A percentile compares a stretch with the other conserved stretches of the same genome.
Conservation (phyloP, 2,888 invertebrate species). For the Platycheirus albimanus region DNA sequence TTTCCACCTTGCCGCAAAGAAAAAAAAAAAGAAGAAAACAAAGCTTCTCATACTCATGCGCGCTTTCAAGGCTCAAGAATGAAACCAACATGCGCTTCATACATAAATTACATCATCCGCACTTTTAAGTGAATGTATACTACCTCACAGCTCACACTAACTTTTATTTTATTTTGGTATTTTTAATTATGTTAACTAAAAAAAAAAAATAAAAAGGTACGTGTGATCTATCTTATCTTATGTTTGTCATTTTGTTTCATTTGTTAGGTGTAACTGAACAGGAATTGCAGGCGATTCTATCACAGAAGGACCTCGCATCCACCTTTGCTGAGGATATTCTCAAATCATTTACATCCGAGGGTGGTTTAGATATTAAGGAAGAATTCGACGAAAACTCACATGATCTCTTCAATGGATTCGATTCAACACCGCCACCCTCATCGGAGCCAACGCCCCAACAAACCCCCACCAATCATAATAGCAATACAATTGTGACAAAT, state of each 20-base stretch:
- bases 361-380: slow-evolving; percentile 85
- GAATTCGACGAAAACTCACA: slow-evolving; percentile 77
- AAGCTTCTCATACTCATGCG: neutral
- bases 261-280: slow-evolving; percentile 86
- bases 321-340: slow-evolving; percentile 94
- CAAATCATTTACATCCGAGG: slow-evolving; percentile 91
- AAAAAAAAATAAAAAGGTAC: neutral
- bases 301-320: slow-evolving; percentile 89
- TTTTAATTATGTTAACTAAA: no score
- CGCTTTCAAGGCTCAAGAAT: slow-evolving; percentile 61
- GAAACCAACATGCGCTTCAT: slow-evolving; percentile 50
- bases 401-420: slow-evolving; percentile 73
- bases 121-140: neutral
- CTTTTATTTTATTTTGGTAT: neutral
- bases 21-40: neutral
- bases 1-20: slow-evolving; percentile 46
- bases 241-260: slow-evolving; percentile 55
- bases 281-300: slow-evolving; percentile 88
- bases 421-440: slow-evolving; percentile 63
- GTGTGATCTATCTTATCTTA: slow-evolving; percentile 58
- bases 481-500: slow-evolving; percentile 69
- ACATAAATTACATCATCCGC: neutral
- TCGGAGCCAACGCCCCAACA: slow-evolving; percentile 68
- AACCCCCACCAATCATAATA: slow-evolving; percentile 71
- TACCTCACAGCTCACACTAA: neutral